Evolutionary conservation across 2,113 vertebrate species (phyloP), one percentile per base, ranked within the genome.

Genomic region (Syngnathus floridae): DNA sequence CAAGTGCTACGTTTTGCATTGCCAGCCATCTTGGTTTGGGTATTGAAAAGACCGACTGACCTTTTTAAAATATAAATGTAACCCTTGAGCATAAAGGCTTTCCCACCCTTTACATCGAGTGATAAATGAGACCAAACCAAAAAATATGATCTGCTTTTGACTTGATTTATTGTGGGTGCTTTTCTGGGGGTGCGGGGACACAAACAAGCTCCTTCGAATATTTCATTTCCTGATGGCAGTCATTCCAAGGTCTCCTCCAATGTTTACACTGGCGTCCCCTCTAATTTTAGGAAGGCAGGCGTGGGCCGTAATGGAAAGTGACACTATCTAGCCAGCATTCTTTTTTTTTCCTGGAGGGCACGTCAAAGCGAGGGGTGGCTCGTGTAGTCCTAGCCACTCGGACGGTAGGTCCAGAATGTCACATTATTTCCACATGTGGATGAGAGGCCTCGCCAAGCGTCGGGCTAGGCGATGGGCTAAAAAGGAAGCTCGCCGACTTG

Each of bases 301-400:
- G 7, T 69, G 60, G 54, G 76, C 22, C 19, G 73, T 86, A 88
- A 88, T 86, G 79, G 78, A 86, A 85, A 86, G 81, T 82, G 86
- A 88, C 87, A 86, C 80, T 67, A 81, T 84, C 74, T 74, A 77
- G 80, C 79, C 76, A 79, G 82, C 74, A 64, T 73, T 81, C 76
- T 63, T 80, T 65, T 69, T 72, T 19, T 55, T 13, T 5, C 41
- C 85, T 65, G 41, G 51, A 73, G 85, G 83, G 78, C 71, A 74
- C 79, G 81, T 75, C 68, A 73, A 72, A 82, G 72, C 66, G 54
- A 56, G 54, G 54, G 61, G 71, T 69, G 56, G 70, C 67, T 66
- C 6, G 40, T 48, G 54, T 69, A 62, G 76, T 51, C 5, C 41
- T 64, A 49, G 75, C 74, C 66, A 66, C 78, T 67, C 71, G 62